A percentile compares a stretch with the other conserved stretches of the same genome.
phyloP scores from a whole-genome alignment of 2,888 invertebrate species.

The Conistra vaccinii region DNA sequence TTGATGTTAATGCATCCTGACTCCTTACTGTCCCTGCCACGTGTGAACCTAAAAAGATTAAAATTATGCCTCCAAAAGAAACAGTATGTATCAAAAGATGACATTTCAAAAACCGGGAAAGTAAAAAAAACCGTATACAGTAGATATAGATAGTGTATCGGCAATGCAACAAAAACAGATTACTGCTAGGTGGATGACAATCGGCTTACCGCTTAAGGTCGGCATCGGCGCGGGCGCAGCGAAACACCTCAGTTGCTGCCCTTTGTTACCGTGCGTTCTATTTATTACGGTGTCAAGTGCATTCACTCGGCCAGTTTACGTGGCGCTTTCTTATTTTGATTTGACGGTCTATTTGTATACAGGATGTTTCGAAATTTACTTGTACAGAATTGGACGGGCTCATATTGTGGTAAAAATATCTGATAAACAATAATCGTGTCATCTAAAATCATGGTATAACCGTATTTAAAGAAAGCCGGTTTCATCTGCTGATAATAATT shows the following conservation, averaged over 20 bases:
- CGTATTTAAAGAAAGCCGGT: conserved; percentile 10
- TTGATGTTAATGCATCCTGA: conserved; percentile 18
- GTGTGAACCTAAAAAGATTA: conserved; percentile 48
- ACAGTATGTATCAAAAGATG: conserved; percentile 47
- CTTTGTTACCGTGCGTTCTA: conserved; percentile 79
- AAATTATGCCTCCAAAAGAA: conserved; percentile 40
- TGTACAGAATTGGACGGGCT: not conserved
- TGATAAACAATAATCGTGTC: not conserved
- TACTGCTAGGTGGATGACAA: conserved; percentile 73
- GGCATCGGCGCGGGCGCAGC: conserved; percentile 72
- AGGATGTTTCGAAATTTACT: conserved; percentile 64
- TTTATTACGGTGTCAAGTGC: conserved; percentile 87
- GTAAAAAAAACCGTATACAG: conserved; percentile 57
- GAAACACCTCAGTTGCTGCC: conserved; percentile 72
- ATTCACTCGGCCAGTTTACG: conserved; percentile 80
- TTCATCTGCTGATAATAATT: conserved; percentile 11
- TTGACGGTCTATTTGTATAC: conserved; percentile 70
- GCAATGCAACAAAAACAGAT: conserved; percentile 76
- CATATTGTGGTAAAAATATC: not conserved
- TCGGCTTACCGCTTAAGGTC: conserved; percentile 73
- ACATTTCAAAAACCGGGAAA: conserved; percentile 50
- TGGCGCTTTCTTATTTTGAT: conserved; percentile 80
- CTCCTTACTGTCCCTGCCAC: conserved; percentile 14
- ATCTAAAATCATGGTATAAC: not conserved
- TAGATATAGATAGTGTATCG: conserved; percentile 41